phyloP scores from a whole-genome alignment of 2,113 vertebrate genomes.

The Acanthochromis polyacanthus region DNA sequence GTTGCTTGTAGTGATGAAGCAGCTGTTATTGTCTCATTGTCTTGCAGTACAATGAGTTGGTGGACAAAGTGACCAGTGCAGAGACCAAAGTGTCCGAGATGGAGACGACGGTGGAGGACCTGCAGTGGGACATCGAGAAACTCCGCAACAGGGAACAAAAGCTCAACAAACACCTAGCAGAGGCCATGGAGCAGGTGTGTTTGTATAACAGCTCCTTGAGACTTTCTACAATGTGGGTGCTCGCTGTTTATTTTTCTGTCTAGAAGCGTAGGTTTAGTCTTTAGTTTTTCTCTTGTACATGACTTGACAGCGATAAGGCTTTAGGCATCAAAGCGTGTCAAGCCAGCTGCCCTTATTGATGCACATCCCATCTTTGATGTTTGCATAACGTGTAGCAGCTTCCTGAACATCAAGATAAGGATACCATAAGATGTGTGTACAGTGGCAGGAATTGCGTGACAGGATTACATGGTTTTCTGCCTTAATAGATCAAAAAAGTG shows the following conservation, averaged over 20 bases:
- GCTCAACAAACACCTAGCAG: conserved; percentile 93
- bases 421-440: neutral
- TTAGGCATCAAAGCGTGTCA: neutral
- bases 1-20: neutral
- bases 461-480: no score
- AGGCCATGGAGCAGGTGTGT: conserved; percentile 92
- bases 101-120: conserved; percentile 93
- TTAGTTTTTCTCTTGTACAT: neutral
- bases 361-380: neutral
- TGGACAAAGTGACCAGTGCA: conserved; percentile 93
- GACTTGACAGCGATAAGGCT: conserved; percentile 8
- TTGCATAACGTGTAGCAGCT: neutral
- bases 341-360: conserved; percentile 18
- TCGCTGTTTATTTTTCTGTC: neutral
- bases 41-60: conserved; percentile 90
- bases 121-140: conserved; percentile 97
- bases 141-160: conserved; percentile 94
- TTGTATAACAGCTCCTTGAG: neutral
- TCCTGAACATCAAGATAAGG: neutral
- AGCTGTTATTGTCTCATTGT: neutral
- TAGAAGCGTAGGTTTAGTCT: neutral
- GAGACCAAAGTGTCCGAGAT: conserved; percentile 97
- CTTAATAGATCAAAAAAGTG: neutral
- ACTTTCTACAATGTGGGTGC: neutral
- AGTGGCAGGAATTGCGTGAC: neutral